Base-by-base conservation (phyloP, 30 jellyfish, hydroid and myxozoan genomes). In the Aurelia sp. region DNA sequence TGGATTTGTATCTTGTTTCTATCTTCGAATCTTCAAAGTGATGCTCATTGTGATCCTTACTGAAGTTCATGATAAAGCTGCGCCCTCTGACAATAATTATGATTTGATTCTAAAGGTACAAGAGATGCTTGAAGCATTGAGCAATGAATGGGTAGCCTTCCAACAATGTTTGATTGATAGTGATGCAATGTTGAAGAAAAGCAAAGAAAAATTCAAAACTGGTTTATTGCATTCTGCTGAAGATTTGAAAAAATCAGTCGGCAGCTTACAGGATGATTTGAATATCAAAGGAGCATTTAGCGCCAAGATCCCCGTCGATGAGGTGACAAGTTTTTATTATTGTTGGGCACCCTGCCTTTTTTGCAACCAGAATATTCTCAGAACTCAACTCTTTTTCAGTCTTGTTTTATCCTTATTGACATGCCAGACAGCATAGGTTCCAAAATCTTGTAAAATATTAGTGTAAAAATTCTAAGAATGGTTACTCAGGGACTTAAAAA, bases 111-210 rank as follows among this genome's bases (percentile, higher is more conserved):
- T 13, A 12, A 35, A 93, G 98, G 96, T 89, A 37, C 98, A 93
- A 71, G 86, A 82, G 61, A 96, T 88, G 91, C 92, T 93, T 31
- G 98, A 93, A 23, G 90, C 85, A 18, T 69, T 93, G n/a, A 96
- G 97, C 76, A 86, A 83, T 12, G 96, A 96, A 31, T 93, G 98
- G 98, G 83, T 93, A 20, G 60, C 92, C 19, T 93, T 93, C 90
- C 98, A 93, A 52, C 98, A 93, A 62, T 93, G 98, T 47, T 80
- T 93, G 64, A 93, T 93, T 62, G 98, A 93, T 79, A 12, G 95
- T 62, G 98, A 93, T 47, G 91, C 66, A 10, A 93, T 93, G 98
- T 76, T 93, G 64, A 88, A 88, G 82, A 93, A 93, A 51, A 81
- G 96, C 78, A 93, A 93, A 62, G 98, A 93, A 19, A 93, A 87